Base-by-base conservation (phyloP, 1,140 invertebrate species). In the Centruroides vittatus region DNA sequence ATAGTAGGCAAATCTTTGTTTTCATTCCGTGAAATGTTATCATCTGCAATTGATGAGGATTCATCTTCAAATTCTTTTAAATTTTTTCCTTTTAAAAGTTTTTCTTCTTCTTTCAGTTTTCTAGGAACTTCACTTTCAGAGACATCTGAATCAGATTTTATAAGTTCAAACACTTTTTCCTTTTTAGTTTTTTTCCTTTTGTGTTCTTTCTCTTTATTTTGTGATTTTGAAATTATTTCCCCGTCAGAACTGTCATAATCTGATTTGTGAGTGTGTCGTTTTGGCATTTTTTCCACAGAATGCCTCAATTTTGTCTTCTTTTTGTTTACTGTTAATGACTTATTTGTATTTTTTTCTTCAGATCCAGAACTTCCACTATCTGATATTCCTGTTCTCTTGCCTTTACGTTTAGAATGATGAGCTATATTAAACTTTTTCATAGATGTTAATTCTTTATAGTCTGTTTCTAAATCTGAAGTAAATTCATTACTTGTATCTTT, bases 261-360 rank as follows among this genome's bases (percentile, higher is more conserved):
- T 23, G 63, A 67, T 55, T 62, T 66, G 0, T 58, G 9, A 46
- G 57, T 10, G 8, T 41, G 41, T 41, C 41, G 41, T 36, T 64
- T 66, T 49, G 52, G 63, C 11, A 12, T 23, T 35, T 63, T 65
- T 51, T 65, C 61, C 8, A 11, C 23, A 10, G 41, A 35, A 51
- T 47, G 7, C 13, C 58, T 65, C 4, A 41, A 57, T 41, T 60
- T 47, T 52, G 58, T 73, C 70, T 81, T 84, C 52, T 87, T 84
- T 35, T 81, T 78, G 51, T 83, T 79, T 68, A 84, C 86, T 47
- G 86, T 69, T 84, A 86, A 64, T 84, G 84, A 62, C 74, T 82
- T 63, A 78, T 78, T 64, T 83, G 80, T 59, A 81, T 82, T 62
- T 61, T 84, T 82, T 10, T 48, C 54, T 13, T 59, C 57, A 57